Evolutionary conservation across 2,113 vertebrate genomes (phyloP).

Genomic region (Numenius arquata): DNA sequence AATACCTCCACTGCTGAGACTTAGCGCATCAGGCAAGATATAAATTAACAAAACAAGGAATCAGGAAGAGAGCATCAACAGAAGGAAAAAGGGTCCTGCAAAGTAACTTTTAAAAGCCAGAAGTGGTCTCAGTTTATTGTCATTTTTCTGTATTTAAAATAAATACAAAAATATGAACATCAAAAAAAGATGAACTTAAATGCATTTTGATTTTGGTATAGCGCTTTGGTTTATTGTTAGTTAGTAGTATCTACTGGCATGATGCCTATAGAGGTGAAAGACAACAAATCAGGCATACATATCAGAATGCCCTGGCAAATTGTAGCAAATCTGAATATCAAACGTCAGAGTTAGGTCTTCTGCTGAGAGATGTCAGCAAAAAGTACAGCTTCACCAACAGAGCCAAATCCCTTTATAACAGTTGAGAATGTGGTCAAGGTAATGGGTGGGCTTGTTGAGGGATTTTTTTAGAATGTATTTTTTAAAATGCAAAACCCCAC

Average conservation of each 20-base stretch:
- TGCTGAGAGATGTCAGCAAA: not conserved
- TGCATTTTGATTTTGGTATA: not conserved
- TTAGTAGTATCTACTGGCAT: not conserved
- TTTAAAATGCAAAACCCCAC: not conserved
- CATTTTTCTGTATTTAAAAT: not conserved
- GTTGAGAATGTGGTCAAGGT: not conserved
- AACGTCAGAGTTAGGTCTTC: not conserved
- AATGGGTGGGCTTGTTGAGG: not conserved
- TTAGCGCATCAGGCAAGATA: not conserved
- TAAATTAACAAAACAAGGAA: not conserved
- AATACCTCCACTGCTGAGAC: not conserved
- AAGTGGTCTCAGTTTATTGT: not conserved
- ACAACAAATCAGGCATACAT: not conserved
- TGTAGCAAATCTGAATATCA: not conserved
- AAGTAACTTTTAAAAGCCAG: not conserved
- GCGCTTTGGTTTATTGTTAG: not conserved
- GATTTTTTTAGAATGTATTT: not conserved
- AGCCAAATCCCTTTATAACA: not conserved
- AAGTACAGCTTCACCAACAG: not conserved
- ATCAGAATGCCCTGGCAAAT: not conserved
- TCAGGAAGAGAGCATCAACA: not conserved
- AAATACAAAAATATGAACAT: not conserved
- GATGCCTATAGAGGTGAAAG: not conserved
- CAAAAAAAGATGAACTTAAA: not conserved
- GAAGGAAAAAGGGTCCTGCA: not conserved